These are phyloP conservation scores for Eledona agricola DNA, from an alignment of 2,888 invertebrate species.

Conservation along the genomic window DNA sequence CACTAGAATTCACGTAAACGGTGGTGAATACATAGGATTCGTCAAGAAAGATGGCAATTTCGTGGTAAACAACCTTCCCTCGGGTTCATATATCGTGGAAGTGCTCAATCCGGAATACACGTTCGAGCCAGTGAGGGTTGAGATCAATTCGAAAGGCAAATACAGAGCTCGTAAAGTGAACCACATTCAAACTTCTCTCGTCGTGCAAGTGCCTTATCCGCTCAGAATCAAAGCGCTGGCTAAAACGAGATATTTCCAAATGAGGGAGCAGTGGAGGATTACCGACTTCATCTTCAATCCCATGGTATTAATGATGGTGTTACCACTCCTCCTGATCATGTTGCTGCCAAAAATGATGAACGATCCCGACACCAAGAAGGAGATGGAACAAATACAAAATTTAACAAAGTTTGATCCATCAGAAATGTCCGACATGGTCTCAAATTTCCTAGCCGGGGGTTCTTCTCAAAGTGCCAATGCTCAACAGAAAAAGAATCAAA, in stretches of 20 bases:
- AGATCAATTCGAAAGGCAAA: constrained; percentile 97
- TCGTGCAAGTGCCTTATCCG: constrained; percentile 92
- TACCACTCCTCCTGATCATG: constrained; percentile 90
- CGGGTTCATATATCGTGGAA: constrained; percentile 93
- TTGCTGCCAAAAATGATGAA: constrained; percentile 96
- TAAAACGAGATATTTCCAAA: constrained; percentile 86
- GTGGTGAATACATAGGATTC: constrained; percentile 88
- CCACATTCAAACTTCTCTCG: constrained; percentile 89
- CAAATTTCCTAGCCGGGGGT: constrained; percentile 85
- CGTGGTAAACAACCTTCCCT: constrained; percentile 82
- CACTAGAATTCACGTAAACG: constrained; percentile 84
- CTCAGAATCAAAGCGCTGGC: constrained; percentile 86
- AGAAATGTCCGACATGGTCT: constrained; percentile 95
- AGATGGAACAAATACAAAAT: constrained; percentile 89
- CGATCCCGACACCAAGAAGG: constrained; percentile 96
- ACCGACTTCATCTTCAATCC: constrained; percentile 97
- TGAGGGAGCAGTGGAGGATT: constrained; percentile 94
- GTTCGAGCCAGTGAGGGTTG: constrained; percentile 94
- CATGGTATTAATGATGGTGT: constrained; percentile 98
- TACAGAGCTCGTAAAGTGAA: constrained; percentile 94
- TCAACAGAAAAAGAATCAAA: constrained; percentile 52
- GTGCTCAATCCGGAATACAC: constrained; percentile 88
- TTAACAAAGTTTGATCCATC: constrained; percentile 87
- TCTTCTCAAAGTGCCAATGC: constrained; percentile 60
- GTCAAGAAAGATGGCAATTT: constrained; percentile 93